Evolutionary conservation across 2,888 invertebrate genomes (phyloP).

Genomic region (Gortyna flavago): DNA sequence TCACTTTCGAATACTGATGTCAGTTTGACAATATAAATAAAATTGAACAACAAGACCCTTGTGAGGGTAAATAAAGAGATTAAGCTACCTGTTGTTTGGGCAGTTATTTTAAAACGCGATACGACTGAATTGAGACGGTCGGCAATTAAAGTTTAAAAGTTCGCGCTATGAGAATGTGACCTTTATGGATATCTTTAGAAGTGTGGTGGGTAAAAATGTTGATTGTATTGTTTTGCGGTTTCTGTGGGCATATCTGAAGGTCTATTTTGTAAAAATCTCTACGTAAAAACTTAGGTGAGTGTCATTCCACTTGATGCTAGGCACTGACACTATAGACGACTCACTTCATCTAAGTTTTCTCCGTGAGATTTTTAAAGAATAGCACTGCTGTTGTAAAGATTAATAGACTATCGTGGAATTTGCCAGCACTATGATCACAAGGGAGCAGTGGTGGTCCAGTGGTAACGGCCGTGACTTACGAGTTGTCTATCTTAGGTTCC

Average conservation of each 20-base stretch:
- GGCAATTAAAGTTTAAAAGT: constrained; percentile 42
- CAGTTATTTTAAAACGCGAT: constrained; percentile 56
- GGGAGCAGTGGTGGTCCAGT: too few relatives aligned
- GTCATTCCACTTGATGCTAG: too few relatives aligned
- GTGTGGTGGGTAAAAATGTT: not conserved
- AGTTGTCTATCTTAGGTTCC: too few relatives aligned
- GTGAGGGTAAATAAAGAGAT: constrained; percentile 55
- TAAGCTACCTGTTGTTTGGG: constrained; percentile 62
- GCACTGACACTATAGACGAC: too few relatives aligned
- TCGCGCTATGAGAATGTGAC: constrained; percentile 11
- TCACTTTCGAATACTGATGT: constrained; percentile 35
- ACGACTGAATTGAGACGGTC: constrained; percentile 23
- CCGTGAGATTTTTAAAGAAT: not conserved
- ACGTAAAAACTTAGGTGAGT: not conserved
- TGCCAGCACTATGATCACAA: not conserved
- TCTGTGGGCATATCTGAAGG: fast-evolving
- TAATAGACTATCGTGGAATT: not conserved
- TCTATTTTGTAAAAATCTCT: not conserved
- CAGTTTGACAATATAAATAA: constrained; percentile 52
- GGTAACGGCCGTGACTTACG: too few relatives aligned
- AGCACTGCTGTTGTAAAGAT: not conserved
- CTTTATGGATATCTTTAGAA: constrained; percentile 18
- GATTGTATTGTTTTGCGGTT: too few relatives aligned
- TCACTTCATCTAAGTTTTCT: not conserved
- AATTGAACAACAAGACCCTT: constrained; percentile 51